These are phyloP conservation scores for Exephanes ischioxanthus DNA, from an alignment of 2,888 invertebrate species.

Conservation along the genomic window DNA sequence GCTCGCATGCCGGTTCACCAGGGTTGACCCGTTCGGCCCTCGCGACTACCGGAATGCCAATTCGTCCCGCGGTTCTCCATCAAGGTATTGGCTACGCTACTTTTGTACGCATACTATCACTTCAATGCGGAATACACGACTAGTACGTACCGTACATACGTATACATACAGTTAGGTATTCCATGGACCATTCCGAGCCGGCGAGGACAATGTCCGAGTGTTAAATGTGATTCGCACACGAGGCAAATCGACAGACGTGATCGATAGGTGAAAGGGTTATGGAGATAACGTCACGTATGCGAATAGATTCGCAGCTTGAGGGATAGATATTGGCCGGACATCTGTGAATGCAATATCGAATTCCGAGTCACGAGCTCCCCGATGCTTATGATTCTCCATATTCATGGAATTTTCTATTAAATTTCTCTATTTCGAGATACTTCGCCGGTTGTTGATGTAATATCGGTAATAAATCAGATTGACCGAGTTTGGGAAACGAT, in stretches of 20 bases:
- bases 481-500: not conserved
- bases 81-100: conserved; percentile 73
- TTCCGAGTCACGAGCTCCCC: conserved; percentile 39
- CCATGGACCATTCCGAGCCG: conserved; percentile 29
- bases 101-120: conserved; percentile 1
- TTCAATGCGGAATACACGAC: conserved; percentile 42
- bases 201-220: conserved; percentile 54
- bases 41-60: conserved; percentile 59
- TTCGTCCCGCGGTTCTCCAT: conserved; percentile 73
- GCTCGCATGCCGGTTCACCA: conserved; percentile 74
- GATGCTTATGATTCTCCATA: conserved; percentile 25
- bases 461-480: not conserved
- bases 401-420: conserved; percentile 14
- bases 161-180: conserved; percentile 19
- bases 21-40: conserved; percentile 53
- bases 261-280: conserved; percentile 52
- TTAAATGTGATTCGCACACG: conserved; percentile 60
- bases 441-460: not conserved
- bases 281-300: conserved; percentile 32
- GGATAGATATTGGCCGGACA: conserved; percentile 26
- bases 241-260: conserved; percentile 66
- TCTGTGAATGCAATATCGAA: conserved; percentile 51
- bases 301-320: conserved; percentile 28
- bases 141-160: not conserved
- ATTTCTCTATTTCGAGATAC: not conserved